These are phyloP conservation scores for Micromesistius poutassou DNA, from an alignment of 2,797 vertebrate genomes.

Conservation along the genomic window DNA sequence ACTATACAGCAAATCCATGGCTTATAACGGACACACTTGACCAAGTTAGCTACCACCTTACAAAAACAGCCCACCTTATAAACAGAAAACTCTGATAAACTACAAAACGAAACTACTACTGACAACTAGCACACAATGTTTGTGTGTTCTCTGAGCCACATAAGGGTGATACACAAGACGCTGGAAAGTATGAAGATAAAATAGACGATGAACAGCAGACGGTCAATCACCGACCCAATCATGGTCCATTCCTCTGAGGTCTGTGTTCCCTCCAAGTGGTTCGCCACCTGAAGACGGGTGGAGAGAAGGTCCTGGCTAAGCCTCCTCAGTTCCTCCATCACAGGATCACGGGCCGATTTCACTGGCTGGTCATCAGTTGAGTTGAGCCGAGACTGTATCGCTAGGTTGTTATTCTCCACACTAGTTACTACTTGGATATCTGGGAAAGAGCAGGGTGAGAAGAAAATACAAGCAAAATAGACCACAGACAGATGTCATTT, in stretches of 20 bases:
- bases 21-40: too few species aligned
- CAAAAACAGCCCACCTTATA: too few species aligned
- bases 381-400: not conserved
- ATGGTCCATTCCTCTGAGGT: not conserved
- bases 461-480: not conserved
- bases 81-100: too few species aligned
- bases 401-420: not conserved
- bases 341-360: constrained; percentile 15
- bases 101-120: too few species aligned
- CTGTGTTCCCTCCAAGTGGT: not conserved
- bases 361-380: constrained; percentile 6
- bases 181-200: not conserved
- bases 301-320: not conserved
- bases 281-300: not conserved
- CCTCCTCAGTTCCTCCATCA: constrained; percentile 52
- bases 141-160: too few species aligned
- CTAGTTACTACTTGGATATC: not conserved
- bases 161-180: too few species aligned
- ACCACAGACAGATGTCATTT: not conserved
- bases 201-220: not conserved
- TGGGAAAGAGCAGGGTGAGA: not conserved
- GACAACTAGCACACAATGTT: too few species aligned
- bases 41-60: too few species aligned
- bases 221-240: constrained; percentile 1
- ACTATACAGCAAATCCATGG: too few species aligned